A percentile compares a stretch with the other conserved stretches of the same genome.
These are phyloP conservation scores for Argyresthia goedartella DNA, from an alignment of 2,888 invertebrate genomes.

Conservation along the genomic window DNA sequence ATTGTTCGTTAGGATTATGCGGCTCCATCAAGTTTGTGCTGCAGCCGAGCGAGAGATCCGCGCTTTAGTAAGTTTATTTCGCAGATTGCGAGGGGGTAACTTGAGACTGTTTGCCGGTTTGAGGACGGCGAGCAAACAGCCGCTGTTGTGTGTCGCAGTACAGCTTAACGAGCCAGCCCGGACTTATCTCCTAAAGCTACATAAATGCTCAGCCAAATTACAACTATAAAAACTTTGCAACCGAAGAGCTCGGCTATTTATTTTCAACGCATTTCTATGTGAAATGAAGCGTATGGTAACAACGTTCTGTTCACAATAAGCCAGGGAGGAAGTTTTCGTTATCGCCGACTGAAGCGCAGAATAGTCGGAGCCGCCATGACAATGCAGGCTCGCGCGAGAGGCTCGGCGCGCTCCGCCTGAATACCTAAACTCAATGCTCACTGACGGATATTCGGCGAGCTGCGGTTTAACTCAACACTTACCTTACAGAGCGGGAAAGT, in stretches of 20 bases:
- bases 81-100: slow-evolving; percentile 57
- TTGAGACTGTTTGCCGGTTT: slow-evolving; percentile 53
- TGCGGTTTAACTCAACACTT: slow-evolving; percentile 46
- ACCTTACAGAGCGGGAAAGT: slow-evolving; percentile 55
- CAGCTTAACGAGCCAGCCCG: slow-evolving; percentile 51
- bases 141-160: slow-evolving; percentile 29
- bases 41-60: slow-evolving; percentile 2
- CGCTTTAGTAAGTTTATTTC: slow-evolving; percentile 35
- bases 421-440: slow-evolving; percentile 27
- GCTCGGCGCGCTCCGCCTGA: slow-evolving; percentile 28
- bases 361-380: too few species aligned
- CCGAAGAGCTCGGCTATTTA: slow-evolving; percentile 24
- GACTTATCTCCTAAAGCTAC: slow-evolving; percentile 30
- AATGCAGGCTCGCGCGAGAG: slow-evolving; percentile 14
- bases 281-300: slow-evolving; percentile 18
- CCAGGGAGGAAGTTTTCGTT: slow-evolving; percentile 36
- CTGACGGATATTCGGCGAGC: slow-evolving; percentile 50
- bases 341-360: slow-evolving; percentile 19
- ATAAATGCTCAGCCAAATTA: slow-evolving; percentile 6
- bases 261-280: slow-evolving; percentile 22
- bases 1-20: not conserved
- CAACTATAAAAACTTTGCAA: slow-evolving; percentile 16
- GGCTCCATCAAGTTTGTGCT: not conserved
- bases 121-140: slow-evolving; percentile 45
- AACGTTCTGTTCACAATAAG: slow-evolving; percentile 27